phyloP scores from a whole-genome alignment of 2,113 vertebrate genomes.

The Coryphaenoides rupestris region DNA sequence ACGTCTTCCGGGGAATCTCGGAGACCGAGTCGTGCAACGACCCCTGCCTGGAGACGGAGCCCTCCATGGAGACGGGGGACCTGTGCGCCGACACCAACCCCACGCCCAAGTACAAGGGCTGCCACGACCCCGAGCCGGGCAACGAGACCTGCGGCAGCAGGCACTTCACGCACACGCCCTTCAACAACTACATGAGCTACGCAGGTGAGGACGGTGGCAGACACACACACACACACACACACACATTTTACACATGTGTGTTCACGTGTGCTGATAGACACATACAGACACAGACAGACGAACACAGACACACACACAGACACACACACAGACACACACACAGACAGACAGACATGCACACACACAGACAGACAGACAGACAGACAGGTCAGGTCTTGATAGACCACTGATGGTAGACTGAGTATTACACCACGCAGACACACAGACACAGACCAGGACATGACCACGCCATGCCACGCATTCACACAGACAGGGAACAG shows the following conservation, averaged over 20 bases:
- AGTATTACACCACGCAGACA: too few relatives aligned
- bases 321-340: slow-evolving; percentile 14
- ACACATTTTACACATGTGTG: slow-evolving; percentile 1
- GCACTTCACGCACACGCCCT: slow-evolving; percentile 88
- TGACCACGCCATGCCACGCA: too few relatives aligned
- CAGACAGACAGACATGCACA: slow-evolving; percentile 1
- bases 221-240: not conserved
- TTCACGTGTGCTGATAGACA: too few relatives aligned
- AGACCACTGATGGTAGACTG: too few relatives aligned
- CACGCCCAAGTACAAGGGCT: slow-evolving; percentile 91
- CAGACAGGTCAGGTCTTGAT: too few relatives aligned
- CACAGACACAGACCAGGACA: too few relatives aligned
- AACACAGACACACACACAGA: not conserved
- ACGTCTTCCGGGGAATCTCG: slow-evolving; percentile 94
- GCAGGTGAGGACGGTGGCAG: slow-evolving; percentile 77
- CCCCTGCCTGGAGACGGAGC: slow-evolving; percentile 92
- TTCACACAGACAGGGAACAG: too few relatives aligned
- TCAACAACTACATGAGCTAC: slow-evolving; percentile 98
- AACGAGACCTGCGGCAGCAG: slow-evolving; percentile 91
- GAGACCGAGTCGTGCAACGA: slow-evolving; percentile 97
- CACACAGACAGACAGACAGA: not conserved
- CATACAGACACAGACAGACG: slow-evolving; percentile 15
- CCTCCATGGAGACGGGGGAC: slow-evolving; percentile 94
- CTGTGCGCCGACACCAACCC: slow-evolving; percentile 95
- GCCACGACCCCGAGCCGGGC: slow-evolving; percentile 86